Evolutionary conservation across 2,888 invertebrate genomes (phyloP), one percentile per base, ranked within the genome.

Genomic region (Frankliniella intonsa): DNA sequence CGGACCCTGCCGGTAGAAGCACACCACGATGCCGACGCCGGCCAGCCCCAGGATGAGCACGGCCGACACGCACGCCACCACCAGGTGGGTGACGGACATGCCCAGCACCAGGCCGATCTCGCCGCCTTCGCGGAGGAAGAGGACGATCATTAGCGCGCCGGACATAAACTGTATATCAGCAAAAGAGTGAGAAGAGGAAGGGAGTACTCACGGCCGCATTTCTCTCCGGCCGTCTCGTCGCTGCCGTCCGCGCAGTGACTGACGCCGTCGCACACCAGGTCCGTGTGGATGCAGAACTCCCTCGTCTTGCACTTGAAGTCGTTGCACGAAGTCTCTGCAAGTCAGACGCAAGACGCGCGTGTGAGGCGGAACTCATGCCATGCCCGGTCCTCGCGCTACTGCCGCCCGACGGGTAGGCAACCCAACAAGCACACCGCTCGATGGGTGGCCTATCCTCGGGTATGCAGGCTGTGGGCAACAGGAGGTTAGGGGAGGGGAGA

Each of bases 231-330:
- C 85, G 94, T 93, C 89, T 97, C 97, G 87, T 97, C 97, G 81
- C 96, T 96, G 84, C 95, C 95, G 88, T 97, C 97, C 81, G 94
- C 96, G 88, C 97, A 97, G 89, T 98, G 97, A 89, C 96, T 95
- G 84, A 97, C 93, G 83, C 94, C 94, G 89, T 98, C 97, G 90
- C 97, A 97, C 85, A 95, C 92, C 83, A 98, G 91, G 88, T 97
- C 96, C 83, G 93, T 94, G 88, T 95, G 94, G 86, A 97, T 96
- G 91, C 97, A 98, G 90, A 96, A 95, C 89, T 95, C 94, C 84
- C 95, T 93, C 87, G 93, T 92, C 87, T 92, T 93, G 88, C 97
- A 97, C 85, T 94, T 91, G 89, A 96, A 97, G 89, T 96, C 95
- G 87, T 94, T 94, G 89, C 96, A 96, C 83, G 94, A 92, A 87